phyloP scores from a whole-genome alignment of 92 coral and sea anemone species.

The Muricea muricata region DNA sequence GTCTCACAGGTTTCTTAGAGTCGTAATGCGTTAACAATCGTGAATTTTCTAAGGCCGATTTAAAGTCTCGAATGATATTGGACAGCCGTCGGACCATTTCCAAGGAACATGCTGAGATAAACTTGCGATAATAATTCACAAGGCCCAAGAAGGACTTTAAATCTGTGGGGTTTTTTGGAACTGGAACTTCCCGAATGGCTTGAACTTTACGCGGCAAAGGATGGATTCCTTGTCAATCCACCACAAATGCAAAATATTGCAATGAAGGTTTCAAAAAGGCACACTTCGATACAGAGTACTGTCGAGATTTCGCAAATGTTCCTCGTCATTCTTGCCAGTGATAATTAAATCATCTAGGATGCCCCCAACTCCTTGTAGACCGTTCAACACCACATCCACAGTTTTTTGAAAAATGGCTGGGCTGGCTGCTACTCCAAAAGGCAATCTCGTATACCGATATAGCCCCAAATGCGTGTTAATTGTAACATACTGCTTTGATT shows the following conservation, averaged over 20 bases:
- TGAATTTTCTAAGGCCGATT: conserved; percentile 14
- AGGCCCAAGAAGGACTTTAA: too few relatives aligned
- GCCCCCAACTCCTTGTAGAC: conserved; percentile 58
- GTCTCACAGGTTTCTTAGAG: too few relatives aligned
- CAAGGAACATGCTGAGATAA: conserved; percentile 53
- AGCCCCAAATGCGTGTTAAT: conserved; percentile 64
- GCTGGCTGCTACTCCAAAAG: conserved; percentile 62
- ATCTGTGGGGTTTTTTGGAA: too few relatives aligned
- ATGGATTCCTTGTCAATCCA: too few relatives aligned
- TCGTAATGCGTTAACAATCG: conserved; percentile 49
- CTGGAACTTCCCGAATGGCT: too few relatives aligned
- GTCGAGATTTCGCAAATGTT: too few relatives aligned
- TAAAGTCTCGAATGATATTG: conserved; percentile 44
- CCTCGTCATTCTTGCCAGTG: conserved; percentile 37
- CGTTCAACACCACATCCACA: conserved; percentile 55
- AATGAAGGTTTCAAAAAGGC: too few relatives aligned
- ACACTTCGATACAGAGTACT: too few relatives aligned
- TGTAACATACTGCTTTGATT: conserved; percentile 65
- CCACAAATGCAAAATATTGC: too few relatives aligned
- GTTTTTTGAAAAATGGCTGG: conserved; percentile 61
- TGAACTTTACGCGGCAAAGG: too few relatives aligned
- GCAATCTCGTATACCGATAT: conserved; percentile 63
- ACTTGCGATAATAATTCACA: too few relatives aligned
- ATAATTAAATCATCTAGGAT: conserved; percentile 54
- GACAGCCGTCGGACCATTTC: conserved; percentile 51